phyloP scores from a whole-genome alignment of 2,888 invertebrate species.

The Uloborus plumipes region DNA sequence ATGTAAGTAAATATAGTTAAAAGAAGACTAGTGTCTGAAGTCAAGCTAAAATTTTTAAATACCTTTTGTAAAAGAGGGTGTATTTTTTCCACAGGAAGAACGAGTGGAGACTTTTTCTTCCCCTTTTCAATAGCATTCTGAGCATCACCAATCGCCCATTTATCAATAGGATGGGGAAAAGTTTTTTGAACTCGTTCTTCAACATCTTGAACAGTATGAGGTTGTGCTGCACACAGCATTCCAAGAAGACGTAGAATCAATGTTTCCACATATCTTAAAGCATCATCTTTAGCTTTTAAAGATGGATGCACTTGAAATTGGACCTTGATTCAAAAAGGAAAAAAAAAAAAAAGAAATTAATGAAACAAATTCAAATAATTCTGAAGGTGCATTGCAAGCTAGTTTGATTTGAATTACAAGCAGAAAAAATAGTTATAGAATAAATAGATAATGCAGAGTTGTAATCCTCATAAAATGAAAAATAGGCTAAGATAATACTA shows the following conservation, averaged over 20 bases:
- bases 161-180: slow-evolving; percentile 95
- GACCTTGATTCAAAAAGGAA: slow-evolving; percentile 76
- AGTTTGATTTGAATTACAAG: neutral
- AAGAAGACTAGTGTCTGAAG: neutral
- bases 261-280: slow-evolving; percentile 91
- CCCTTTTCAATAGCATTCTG: slow-evolving; percentile 85
- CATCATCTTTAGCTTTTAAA: slow-evolving; percentile 87
- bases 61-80: slow-evolving; percentile 86
- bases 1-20: too few relatives aligned
- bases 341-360: neutral
- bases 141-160: slow-evolving; percentile 92
- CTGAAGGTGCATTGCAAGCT: too few relatives aligned
- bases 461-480: too few relatives aligned
- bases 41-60: neutral
- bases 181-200: slow-evolving; percentile 91
- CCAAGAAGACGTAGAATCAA: slow-evolving; percentile 89
- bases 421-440: neutral
- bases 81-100: slow-evolving; percentile 89
- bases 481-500: too few relatives aligned
- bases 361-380: too few relatives aligned
- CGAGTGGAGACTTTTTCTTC: slow-evolving; percentile 78
- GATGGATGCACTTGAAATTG: slow-evolving; percentile 92
- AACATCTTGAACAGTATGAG: slow-evolving; percentile 81
- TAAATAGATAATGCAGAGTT: too few relatives aligned
- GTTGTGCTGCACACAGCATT: slow-evolving; percentile 77